These are phyloP conservation scores for Paralichthys olivaceus DNA, from an alignment of 2,113 vertebrate genomes.

Conservation along the genomic window DNA sequence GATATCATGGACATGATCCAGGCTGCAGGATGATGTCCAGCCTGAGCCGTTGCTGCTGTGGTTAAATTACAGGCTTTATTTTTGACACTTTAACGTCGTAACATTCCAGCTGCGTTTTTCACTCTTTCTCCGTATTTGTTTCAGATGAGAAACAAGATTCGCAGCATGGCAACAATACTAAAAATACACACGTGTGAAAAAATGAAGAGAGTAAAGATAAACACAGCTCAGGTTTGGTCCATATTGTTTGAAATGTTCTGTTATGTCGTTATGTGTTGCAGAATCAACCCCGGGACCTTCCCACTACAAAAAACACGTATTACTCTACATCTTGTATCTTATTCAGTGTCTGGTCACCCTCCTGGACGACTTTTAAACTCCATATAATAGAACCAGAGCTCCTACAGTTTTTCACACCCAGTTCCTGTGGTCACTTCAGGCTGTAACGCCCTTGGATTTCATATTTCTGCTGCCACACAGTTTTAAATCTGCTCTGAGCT, in stretches of 20 bases:
- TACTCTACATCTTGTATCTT: no score
- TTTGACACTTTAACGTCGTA: background rate
- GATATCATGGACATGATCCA: background rate
- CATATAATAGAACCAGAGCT: background rate
- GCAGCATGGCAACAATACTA: no score
- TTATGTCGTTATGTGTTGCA: no score
- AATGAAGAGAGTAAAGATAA: no score
- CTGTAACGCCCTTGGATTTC: conserved; percentile 24
- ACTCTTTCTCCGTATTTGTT: background rate
- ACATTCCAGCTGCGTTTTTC: background rate
- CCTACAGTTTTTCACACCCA: conserved; percentile 35
- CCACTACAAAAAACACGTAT: no score
- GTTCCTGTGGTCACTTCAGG: conserved; percentile 29
- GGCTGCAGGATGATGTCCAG: background rate
- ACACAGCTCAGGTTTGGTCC: no score
- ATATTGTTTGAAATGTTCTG: no score
- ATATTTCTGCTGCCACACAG: conserved; percentile 1
- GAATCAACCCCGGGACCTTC: no score
- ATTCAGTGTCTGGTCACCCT: no score
- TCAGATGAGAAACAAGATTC: no score
- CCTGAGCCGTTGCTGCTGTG: background rate
- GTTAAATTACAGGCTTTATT: background rate
- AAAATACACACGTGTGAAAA: no score
- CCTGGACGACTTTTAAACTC: no score
- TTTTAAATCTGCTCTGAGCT: conserved; percentile 7